Conservation (phyloP, 2,113 vertebrate species). For the Podarcis raffonei region DNA sequence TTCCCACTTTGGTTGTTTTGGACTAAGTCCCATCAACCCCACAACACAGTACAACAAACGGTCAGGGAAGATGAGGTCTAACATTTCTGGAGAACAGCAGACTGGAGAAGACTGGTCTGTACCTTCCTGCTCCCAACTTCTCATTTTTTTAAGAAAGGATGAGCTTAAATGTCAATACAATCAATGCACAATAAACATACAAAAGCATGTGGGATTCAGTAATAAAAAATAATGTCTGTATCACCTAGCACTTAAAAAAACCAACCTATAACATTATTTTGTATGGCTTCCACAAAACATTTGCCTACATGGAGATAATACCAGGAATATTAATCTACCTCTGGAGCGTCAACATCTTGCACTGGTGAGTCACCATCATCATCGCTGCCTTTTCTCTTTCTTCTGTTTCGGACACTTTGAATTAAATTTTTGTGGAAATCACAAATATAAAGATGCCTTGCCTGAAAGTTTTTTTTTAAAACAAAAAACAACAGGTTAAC, state of each 20-base stretch:
- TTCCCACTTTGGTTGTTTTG: no score
- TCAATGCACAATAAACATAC: not conserved
- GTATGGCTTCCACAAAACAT: not conserved
- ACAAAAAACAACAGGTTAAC: not conserved
- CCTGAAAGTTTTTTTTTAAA: constrained; percentile 68
- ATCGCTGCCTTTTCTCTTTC: constrained; percentile 86
- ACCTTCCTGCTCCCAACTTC: not conserved
- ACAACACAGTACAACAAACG: no score
- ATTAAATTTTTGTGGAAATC: constrained; percentile 87
- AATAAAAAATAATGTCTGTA: not conserved
- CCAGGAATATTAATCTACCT: constrained; percentile 69
- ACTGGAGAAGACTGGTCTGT: not conserved
- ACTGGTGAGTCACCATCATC: constrained; percentile 85
- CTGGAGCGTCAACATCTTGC: constrained; percentile 82
- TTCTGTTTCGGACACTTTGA: constrained; percentile 84
- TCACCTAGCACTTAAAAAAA: not conserved
- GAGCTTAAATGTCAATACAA: not conserved
- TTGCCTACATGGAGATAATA: not conserved
- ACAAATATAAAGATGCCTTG: constrained; percentile 85
- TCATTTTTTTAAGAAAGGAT: not conserved
- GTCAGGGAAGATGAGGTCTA: no score
- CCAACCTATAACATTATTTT: not conserved
- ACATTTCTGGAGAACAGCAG: no score
- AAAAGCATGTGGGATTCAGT: not conserved
- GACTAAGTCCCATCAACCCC: no score